These are phyloP conservation scores for Proisotoma minuta DNA, from an alignment of 2,888 invertebrate species.

Conservation along the genomic window DNA sequence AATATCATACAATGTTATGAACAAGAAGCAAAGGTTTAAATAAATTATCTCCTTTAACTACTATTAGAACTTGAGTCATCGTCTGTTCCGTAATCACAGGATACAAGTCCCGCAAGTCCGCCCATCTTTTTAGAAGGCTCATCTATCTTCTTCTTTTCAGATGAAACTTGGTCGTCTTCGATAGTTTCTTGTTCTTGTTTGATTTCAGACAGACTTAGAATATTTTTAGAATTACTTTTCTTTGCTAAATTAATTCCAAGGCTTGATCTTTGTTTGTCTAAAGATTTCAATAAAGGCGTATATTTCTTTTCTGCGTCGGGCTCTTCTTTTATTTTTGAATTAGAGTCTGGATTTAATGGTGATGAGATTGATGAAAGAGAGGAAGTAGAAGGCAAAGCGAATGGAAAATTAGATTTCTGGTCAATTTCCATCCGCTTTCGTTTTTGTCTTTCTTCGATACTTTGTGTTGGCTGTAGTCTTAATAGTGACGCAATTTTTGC, in stretches of 20 bases:
- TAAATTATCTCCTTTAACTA: too few species aligned
- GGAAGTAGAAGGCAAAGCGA: slow-evolving; percentile 12
- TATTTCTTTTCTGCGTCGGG: neutral
- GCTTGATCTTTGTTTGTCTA: slow-evolving; percentile 19
- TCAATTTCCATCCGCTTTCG: slow-evolving; percentile 41
- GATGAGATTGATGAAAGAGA: neutral
- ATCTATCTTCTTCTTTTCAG: too few species aligned
- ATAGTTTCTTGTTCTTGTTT: neutral
- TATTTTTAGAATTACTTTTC: neutral
- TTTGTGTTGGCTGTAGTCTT: slow-evolving; percentile 61
- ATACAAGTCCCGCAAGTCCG: too few species aligned
- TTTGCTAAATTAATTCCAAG: slow-evolving; percentile 17
- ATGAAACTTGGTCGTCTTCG: too few species aligned
- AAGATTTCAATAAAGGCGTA: neutral
- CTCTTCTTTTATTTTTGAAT: neutral
- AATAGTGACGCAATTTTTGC: slow-evolving; percentile 71
- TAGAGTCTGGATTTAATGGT: neutral
- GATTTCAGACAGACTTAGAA: neutral
- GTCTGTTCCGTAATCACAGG: too few species aligned
- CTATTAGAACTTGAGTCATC: too few species aligned
- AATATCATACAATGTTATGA: too few species aligned
- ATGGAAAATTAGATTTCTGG: slow-evolving; percentile 41
- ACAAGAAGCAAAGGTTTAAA: too few species aligned
- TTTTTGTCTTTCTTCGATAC: slow-evolving; percentile 49
- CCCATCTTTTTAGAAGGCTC: too few species aligned